Percentiles rank a stretch among this genome's conserved stretches.
phyloP scores from a whole-genome alignment of 2,113 vertebrate species.

The Bujurquina vittata region DNA sequence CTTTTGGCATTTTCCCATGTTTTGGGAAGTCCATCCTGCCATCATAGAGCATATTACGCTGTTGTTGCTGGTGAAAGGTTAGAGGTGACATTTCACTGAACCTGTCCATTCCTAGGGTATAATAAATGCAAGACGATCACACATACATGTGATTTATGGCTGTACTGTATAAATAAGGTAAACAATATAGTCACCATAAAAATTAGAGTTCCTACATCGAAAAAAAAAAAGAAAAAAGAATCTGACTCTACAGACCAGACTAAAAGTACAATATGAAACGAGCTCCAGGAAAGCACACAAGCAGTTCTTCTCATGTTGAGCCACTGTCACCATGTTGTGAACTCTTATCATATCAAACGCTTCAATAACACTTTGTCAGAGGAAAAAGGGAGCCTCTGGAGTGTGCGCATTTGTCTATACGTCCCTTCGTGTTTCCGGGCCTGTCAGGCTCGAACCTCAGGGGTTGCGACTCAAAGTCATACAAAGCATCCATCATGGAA shows the following conservation, averaged over 20 bases:
- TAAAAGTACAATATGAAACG: background rate
- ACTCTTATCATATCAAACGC: conserved; percentile 45
- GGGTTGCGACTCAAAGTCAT: conserved; percentile 50
- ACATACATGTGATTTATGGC: too few relatives aligned
- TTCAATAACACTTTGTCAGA: conserved; percentile 52
- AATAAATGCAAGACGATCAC: background rate
- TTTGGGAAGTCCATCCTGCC: background rate
- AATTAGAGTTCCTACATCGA: too few relatives aligned
- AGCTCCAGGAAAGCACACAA: conserved; percentile 57
- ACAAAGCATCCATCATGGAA: conserved; percentile 64
- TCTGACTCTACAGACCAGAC: background rate
- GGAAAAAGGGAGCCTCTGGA: conserved; percentile 31
- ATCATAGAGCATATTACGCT: background rate
- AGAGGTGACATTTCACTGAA: background rate
- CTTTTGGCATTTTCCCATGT: conserved; percentile 32
- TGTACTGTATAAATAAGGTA: too few relatives aligned
- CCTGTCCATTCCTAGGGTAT: background rate
- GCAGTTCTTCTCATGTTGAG: conserved; percentile 37
- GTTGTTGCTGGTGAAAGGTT: conserved; percentile 1
- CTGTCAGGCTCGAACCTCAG: conserved; percentile 21
- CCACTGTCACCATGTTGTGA: conserved; percentile 56
- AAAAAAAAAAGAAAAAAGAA: background rate
- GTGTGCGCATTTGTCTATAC: background rate
- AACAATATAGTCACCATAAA: too few relatives aligned
- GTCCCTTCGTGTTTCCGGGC: conserved; percentile 46